Evolutionary conservation across 2,888 invertebrate species (phyloP).

Genomic region (Saturnia pavonia): DNA sequence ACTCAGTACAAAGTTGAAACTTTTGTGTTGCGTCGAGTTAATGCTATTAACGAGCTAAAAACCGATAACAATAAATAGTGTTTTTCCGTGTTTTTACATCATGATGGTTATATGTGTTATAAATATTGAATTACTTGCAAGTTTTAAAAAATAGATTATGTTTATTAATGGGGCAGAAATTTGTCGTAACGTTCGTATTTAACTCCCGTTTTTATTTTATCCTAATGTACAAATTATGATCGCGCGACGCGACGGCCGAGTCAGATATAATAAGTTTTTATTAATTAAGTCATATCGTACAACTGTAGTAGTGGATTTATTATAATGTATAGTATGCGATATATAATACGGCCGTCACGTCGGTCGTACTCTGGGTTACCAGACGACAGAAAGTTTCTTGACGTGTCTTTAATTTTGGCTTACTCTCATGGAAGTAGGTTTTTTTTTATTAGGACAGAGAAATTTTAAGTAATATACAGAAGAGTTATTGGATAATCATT

Average conservation of each 20-base stretch:
- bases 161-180: no score
- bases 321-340: conserved; percentile 29
- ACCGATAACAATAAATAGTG: background rate
- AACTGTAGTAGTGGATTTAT: conserved; percentile 54
- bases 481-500: no score
- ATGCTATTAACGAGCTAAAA: background rate
- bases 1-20: background rate
- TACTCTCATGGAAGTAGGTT: no score
- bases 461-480: no score
- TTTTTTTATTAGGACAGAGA: no score
- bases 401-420: no score
- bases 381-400: no score
- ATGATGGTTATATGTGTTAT: background rate
- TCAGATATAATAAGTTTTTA: conserved; percentile 44
- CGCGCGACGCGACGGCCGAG: conserved; percentile 18
- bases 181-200: no score
- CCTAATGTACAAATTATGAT: background rate
- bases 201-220: background rate
- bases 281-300: conserved; percentile 59
- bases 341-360: background rate
- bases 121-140: no score
- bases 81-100: no score
- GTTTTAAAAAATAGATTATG: no score
- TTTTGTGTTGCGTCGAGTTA: background rate
- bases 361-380: background rate